Evolutionary conservation across 2,113 vertebrate species (phyloP).

Genomic region (Cephalopholis sonnerati): DNA sequence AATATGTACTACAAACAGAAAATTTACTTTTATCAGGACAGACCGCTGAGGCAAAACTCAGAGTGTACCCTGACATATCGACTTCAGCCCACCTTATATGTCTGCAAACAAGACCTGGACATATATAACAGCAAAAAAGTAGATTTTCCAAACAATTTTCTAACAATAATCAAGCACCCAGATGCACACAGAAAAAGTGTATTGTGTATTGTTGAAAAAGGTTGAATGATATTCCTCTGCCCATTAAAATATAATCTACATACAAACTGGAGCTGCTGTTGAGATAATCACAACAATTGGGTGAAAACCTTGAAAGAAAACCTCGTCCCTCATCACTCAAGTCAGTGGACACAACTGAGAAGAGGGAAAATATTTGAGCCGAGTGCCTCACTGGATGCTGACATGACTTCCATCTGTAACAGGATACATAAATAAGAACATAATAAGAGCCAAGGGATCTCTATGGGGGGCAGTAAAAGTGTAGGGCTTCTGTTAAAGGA

Average conservation of each 20-base stretch:
- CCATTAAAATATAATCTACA: conserved; percentile 1
- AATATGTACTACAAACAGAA: neutral
- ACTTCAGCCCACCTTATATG: neutral
- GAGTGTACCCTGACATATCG: neutral
- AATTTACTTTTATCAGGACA: neutral
- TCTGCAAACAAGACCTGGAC: neutral
- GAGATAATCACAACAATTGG: neutral
- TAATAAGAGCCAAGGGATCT: conserved; percentile 78
- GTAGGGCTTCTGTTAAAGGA: conserved; percentile 70
- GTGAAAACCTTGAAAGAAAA: conserved; percentile 18
- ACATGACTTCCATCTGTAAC: conserved; percentile 81
- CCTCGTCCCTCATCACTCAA: conserved; percentile 34
- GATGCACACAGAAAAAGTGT: neutral
- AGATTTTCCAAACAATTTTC: neutral
- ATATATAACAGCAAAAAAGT: neutral
- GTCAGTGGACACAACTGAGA: conserved; percentile 35
- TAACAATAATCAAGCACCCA: neutral
- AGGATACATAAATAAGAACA: conserved; percentile 82
- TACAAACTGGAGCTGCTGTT: conserved; percentile 17
- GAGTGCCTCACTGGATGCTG: conserved; percentile 63
- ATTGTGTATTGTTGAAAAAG: neutral
- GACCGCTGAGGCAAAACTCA: neutral
- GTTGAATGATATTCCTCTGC: neutral
- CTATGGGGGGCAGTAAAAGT: conserved; percentile 68
- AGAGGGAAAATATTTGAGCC: conserved; percentile 65